Conservation (phyloP, 2,113 vertebrate species). For the Antigone vipio region DNA sequence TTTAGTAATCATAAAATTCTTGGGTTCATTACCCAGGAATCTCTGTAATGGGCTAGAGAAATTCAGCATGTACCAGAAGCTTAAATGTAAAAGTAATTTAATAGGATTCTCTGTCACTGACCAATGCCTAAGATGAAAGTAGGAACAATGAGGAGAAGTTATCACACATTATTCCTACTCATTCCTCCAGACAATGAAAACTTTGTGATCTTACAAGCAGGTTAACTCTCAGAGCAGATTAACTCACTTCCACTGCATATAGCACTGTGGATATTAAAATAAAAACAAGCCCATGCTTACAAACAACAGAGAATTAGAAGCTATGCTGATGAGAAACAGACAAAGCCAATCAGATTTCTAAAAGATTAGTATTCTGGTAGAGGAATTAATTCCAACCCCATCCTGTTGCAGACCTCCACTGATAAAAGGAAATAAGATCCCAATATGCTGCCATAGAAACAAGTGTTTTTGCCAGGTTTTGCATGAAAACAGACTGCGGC, state of each 20-base stretch:
- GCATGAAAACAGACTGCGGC: constrained; percentile 6
- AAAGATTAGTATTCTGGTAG: not conserved
- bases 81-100: not conserved
- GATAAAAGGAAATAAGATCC: not conserved
- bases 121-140: not conserved
- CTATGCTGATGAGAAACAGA: not conserved
- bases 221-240: not conserved
- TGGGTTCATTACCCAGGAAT: not conserved
- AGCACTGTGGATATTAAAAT: not conserved
- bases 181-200: not conserved
- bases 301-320: not conserved
- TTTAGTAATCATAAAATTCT: not conserved
- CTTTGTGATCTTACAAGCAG: not conserved
- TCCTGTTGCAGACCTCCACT: not conserved
- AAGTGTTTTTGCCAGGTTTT: not conserved
- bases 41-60: not conserved
- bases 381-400: not conserved
- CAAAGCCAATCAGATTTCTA: not conserved
- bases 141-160: not conserved
- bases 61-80: not conserved
- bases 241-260: not conserved
- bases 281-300: not conserved
- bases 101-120: not conserved
- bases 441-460: not conserved
- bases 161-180: not conserved